phyloP scores from a whole-genome alignment of 2,113 vertebrate species.

The Anhinga rufa region DNA sequence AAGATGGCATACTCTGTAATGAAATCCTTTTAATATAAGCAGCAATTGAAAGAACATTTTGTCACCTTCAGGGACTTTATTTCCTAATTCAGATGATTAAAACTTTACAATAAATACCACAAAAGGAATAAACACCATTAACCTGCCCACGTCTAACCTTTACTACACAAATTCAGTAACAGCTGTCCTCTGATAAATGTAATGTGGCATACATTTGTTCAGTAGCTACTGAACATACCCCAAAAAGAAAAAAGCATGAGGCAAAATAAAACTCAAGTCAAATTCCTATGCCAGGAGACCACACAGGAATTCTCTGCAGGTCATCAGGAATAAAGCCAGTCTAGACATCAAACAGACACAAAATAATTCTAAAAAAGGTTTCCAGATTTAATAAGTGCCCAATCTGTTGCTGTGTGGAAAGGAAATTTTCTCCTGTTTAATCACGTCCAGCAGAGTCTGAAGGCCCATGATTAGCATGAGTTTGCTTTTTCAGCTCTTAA shows the following conservation, averaged over 20 bases:
- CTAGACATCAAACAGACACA: not conserved
- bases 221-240: not conserved
- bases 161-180: not conserved
- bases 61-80: not conserved
- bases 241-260: not conserved
- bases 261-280: not conserved
- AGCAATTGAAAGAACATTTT: not conserved
- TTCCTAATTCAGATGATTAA: not conserved
- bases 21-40: not conserved
- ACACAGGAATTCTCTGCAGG: not conserved
- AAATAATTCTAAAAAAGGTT: not conserved
- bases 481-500: not conserved
- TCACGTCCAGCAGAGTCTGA: not conserved
- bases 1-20: rapidly evolving
- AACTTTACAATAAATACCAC: not conserved
- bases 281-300: not conserved
- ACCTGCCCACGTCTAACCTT: not conserved
- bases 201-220: not conserved
- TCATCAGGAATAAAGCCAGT: not conserved
- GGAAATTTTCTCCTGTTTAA: not conserved
- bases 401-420: not conserved
- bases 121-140: not conserved
- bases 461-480: not conserved
- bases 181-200: not conserved
- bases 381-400: not conserved